phyloP scores from a whole-genome alignment of 2,797 vertebrate genomes.

The Enoplosus armatus region DNA sequence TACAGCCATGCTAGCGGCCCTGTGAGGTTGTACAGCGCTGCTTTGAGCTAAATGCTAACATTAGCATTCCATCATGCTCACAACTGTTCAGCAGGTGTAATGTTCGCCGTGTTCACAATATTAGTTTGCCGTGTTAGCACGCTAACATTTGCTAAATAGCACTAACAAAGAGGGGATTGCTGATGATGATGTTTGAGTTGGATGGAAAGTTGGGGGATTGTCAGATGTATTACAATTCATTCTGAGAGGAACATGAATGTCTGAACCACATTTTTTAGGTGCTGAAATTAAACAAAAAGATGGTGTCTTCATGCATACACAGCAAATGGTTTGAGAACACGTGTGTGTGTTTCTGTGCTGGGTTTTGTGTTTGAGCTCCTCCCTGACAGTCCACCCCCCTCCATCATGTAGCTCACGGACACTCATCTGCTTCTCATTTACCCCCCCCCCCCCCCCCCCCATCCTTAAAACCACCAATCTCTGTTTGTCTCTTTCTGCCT shows the following conservation, averaged over 20 bases:
- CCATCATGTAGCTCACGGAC: conserved; percentile 36
- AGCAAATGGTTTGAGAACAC: neutral
- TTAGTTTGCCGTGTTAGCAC: neutral
- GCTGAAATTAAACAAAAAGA: neutral
- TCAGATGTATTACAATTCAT: neutral
- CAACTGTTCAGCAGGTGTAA: neutral
- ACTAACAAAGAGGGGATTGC: neutral
- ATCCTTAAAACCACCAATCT: conserved; percentile 28
- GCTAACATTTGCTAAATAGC: neutral
- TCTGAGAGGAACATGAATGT: neutral
- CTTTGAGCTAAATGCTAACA: neutral
- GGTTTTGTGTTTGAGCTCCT: conserved; percentile 20
- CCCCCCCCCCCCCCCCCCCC: neutral
- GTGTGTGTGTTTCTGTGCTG: no score
- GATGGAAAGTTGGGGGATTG: neutral
- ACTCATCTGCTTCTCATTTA: conserved; percentile 51
- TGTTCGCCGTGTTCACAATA: neutral
- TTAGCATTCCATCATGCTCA: neutral
- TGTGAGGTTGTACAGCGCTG: neutral
- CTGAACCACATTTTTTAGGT: neutral
- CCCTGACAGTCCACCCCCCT: conserved; percentile 14
- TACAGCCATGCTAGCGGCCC: neutral
- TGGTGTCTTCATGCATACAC: neutral
- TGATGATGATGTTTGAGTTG: neutral
- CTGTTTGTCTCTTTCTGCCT: conserved; percentile 17